Percentiles rank a stretch among this genome's conserved stretches.
Evolutionary conservation across 1,140 invertebrate species (phyloP).

Genomic region (Charaxes varanes): DNA sequence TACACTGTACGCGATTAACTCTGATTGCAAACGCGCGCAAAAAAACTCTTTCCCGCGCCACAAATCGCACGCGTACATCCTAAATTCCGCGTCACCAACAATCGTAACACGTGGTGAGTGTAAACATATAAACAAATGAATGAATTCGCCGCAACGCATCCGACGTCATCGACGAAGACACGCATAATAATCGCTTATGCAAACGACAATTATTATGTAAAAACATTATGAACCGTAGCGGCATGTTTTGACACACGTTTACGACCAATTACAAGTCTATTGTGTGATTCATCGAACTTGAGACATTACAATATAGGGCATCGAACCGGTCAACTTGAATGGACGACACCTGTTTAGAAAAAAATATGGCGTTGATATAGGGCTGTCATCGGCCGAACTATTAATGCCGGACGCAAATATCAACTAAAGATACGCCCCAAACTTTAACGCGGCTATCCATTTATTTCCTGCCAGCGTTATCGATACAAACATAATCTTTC

Average conservation of each 20-base stretch:
- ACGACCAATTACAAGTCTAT: slow-evolving; percentile 63
- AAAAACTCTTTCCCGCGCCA: too few relatives aligned
- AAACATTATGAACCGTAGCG: slow-evolving; percentile 53
- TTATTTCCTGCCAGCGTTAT: too few relatives aligned
- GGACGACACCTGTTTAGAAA: slow-evolving; percentile 62
- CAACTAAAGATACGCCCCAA: too few relatives aligned
- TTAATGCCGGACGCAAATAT: too few relatives aligned
- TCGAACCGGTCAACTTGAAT: slow-evolving; percentile 52
- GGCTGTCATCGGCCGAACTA: too few relatives aligned
- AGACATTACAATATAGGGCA: slow-evolving; percentile 64
- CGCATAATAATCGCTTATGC: slow-evolving; percentile 68
- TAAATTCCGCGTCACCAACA: slow-evolving; percentile 40
- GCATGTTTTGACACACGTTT: slow-evolving; percentile 64
- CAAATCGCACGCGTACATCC: too few relatives aligned
- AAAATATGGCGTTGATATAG: slow-evolving; percentile 37
- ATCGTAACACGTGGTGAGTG: slow-evolving; percentile 35
- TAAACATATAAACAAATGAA: slow-evolving; percentile 63
- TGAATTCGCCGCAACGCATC: slow-evolving; percentile 55
- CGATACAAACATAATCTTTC: too few relatives aligned
- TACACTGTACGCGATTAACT: too few relatives aligned
- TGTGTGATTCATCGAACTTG: slow-evolving; percentile 67
- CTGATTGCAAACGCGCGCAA: too few relatives aligned
- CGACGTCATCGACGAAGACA: slow-evolving; percentile 59
- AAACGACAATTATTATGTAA: slow-evolving; percentile 69
- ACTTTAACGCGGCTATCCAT: too few relatives aligned